These are phyloP conservation scores for Rachycentron canadum DNA, from an alignment of 2,797 vertebrate genomes.

Conservation along the genomic window DNA sequence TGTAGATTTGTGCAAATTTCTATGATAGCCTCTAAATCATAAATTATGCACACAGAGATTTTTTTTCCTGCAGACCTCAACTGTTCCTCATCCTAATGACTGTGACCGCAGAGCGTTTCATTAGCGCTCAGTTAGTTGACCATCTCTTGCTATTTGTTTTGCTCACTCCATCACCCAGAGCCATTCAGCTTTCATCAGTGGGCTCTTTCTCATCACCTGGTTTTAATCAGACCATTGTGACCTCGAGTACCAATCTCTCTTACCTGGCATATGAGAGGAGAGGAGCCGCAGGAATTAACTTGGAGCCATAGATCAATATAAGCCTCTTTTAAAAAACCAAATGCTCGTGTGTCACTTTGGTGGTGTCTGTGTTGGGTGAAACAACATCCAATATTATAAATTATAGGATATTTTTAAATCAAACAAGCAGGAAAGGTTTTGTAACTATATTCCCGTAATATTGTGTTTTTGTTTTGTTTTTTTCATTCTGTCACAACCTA, in stretches of 20 bases:
- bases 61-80: slow-evolving; percentile 38
- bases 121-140: slow-evolving; percentile 66
- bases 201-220: slow-evolving; percentile 47
- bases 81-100: slow-evolving; percentile 48
- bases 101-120: slow-evolving; percentile 64
- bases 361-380: neutral
- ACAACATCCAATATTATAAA: neutral
- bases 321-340: neutral
- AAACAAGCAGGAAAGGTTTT: neutral
- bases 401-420: too few species aligned
- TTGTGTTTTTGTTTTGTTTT: neutral
- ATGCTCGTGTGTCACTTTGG: slow-evolving; percentile 3
- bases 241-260: slow-evolving; percentile 48
- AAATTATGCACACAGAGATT: slow-evolving; percentile 50
- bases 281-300: slow-evolving; percentile 11
- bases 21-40: slow-evolving; percentile 55
- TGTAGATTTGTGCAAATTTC: slow-evolving; percentile 62
- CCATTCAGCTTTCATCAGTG: slow-evolving; percentile 70
- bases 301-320: slow-evolving; percentile 9
- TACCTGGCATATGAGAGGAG: slow-evolving; percentile 18
- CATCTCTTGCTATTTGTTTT: slow-evolving; percentile 61
- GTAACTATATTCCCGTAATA: neutral
- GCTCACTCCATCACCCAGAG: slow-evolving; percentile 66
- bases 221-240: slow-evolving; percentile 75
- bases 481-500: neutral